These are phyloP conservation scores for Junonia oenone DNA, from an alignment of 2,888 invertebrate species.

Conservation along the genomic window DNA sequence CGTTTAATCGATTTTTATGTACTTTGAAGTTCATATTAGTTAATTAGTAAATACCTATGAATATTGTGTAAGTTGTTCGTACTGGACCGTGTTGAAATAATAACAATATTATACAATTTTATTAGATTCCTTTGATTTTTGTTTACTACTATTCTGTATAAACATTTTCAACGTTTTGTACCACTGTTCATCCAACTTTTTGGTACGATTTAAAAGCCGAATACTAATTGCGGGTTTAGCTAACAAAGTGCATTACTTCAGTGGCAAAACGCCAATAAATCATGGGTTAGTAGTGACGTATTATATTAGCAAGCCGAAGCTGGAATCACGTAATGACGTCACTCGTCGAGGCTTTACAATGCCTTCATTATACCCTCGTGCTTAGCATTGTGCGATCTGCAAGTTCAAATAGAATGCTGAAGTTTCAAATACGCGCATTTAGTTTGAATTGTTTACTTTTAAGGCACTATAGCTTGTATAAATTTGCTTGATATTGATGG, in stretches of 20 bases:
- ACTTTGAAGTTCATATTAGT: no score
- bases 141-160: no score
- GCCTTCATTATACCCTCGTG: slow-evolving; percentile 68
- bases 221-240: background rate
- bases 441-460: background rate
- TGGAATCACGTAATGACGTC: slow-evolving; percentile 59
- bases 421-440: slow-evolving; percentile 14
- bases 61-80: no score
- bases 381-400: slow-evolving; percentile 61
- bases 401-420: slow-evolving; percentile 50
- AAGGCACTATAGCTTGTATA: background rate
- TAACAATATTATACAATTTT: no score
- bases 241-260: background rate
- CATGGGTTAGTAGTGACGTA: slow-evolving; percentile 49
- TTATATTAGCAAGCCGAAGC: slow-evolving; percentile 57
- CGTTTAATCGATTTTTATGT: no score
- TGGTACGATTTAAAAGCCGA: no score
- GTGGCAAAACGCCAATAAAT: slow-evolving; percentile 53
- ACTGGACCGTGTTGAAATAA: no score
- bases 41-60: no score
- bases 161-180: no score
- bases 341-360: slow-evolving; percentile 55
- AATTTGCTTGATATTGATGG: background rate
- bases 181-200: no score
- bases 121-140: no score